phyloP scores from a whole-genome alignment of 2,113 vertebrate genomes.

The Rhabdomys dilectus region DNA sequence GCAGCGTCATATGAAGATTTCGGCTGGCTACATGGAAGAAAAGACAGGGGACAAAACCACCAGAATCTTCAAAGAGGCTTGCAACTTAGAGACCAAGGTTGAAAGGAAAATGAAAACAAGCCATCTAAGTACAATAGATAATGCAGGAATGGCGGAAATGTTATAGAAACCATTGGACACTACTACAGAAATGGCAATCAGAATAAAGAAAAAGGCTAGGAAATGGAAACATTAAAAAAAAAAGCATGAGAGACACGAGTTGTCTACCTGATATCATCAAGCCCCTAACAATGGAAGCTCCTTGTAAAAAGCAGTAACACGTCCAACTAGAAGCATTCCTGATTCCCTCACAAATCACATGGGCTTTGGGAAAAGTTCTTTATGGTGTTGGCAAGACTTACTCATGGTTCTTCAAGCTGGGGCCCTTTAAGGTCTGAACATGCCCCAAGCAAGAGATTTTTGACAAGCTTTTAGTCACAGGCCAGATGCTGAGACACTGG shows the following conservation, averaged over 20 bases:
- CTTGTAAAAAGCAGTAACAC: neutral
- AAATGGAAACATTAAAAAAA: constrained; percentile 10
- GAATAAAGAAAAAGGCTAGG: neutral
- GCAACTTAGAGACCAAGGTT: neutral
- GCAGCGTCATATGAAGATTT: neutral
- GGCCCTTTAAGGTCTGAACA: neutral
- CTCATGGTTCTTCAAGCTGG: neutral
- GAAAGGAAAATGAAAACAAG: neutral
- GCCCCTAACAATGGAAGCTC: neutral
- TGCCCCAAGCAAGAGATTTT: neutral
- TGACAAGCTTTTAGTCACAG: neutral
- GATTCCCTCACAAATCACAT: neutral
- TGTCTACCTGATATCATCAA: neutral
- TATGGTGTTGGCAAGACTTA: neutral
- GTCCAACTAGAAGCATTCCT: neutral
- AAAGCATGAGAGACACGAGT: neutral
- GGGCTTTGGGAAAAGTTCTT: constrained; percentile 42
- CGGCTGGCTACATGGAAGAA: neutral
- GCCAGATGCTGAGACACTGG: neutral
- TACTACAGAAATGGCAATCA: neutral
- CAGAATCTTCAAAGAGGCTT: constrained; percentile 16
- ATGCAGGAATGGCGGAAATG: neutral
- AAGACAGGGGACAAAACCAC: neutral
- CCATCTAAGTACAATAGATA: neutral
- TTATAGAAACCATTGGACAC: neutral